Evolutionary conservation across 2,888 invertebrate species (phyloP).

Genomic region (Synergus japonicus): DNA sequence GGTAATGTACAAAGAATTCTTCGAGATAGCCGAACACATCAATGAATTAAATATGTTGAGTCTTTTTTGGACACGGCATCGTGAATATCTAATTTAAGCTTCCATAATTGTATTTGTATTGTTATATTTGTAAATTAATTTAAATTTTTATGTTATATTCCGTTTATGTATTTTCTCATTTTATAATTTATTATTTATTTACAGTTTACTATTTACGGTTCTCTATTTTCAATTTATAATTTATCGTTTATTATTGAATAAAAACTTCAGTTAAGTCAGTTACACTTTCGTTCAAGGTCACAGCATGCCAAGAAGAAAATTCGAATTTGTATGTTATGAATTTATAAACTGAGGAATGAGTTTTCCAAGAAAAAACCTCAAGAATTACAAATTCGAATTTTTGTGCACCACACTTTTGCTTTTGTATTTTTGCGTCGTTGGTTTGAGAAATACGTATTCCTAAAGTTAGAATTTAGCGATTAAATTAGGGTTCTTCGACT

Average conservation of each 20-base stretch:
- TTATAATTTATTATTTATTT: conserved; percentile 63
- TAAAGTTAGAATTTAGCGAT: not conserved
- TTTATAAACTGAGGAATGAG: not conserved
- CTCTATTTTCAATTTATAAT: not conserved
- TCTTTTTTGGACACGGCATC: conserved; percentile 74
- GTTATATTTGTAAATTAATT: conserved; percentile 47
- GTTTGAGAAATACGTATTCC: not conserved
- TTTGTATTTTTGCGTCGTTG: not conserved
- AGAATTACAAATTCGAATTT: not conserved
- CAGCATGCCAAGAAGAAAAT: not conserved
- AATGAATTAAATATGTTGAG: conserved; percentile 70
- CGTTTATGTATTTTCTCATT: conserved; percentile 58
- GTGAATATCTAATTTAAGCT: conserved; percentile 73
- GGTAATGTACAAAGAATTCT: conserved; percentile 76
- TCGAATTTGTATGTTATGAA: not conserved
- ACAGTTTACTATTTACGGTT: conserved; percentile 6
- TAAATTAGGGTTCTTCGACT: not conserved
- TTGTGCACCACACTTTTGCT: not conserved
- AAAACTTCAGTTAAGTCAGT: conserved; percentile 60
- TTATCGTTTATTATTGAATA: conserved; percentile 58
- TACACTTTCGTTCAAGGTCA: conserved; percentile 57
- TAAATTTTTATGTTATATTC: conserved; percentile 49
- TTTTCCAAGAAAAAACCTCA: too few species aligned
- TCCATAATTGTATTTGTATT: conserved; percentile 31
- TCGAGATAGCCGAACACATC: conserved; percentile 72